Evolutionary conservation across 64 coral and sea anemone genomes (phyloP).

Genomic region (Dendrophyllia cribrosa): DNA sequence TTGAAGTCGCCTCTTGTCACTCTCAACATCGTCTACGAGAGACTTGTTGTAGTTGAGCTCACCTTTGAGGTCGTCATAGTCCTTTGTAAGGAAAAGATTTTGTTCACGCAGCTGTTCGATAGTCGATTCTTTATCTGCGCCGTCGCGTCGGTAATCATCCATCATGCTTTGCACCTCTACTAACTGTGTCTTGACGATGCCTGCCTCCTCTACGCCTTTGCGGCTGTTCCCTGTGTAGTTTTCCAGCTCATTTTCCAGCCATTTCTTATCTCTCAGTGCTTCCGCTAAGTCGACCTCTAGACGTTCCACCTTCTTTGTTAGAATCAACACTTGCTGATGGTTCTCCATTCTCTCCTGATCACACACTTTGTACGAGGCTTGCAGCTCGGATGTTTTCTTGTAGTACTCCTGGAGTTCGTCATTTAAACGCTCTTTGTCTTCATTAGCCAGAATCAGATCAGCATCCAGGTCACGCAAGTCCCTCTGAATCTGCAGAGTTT

Average conservation of each 20-base stretch:
- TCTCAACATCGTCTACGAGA: constrained; percentile 72
- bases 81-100: constrained; percentile 65
- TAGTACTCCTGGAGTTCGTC: constrained; percentile 78
- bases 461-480: constrained; percentile 71
- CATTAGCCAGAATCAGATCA: constrained; percentile 70
- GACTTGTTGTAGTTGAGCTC: constrained; percentile 56
- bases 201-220: constrained; percentile 67
- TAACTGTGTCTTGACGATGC: constrained; percentile 76
- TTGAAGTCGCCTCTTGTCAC: constrained; percentile 77
- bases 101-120: constrained; percentile 79
- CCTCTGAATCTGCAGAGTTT: constrained; percentile 73
- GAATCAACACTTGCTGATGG: constrained; percentile 66
- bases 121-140: constrained; percentile 74
- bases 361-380: constrained; percentile 75
- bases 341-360: constrained; percentile 79
- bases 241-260: constrained; percentile 64
- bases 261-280: constrained; percentile 44
- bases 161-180: constrained; percentile 83
- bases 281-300: constrained; percentile 75
- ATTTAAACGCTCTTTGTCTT: constrained; percentile 81
- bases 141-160: constrained; percentile 76
- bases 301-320: constrained; percentile 69
- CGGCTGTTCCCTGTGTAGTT: constrained; percentile 57
- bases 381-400: constrained; percentile 78
- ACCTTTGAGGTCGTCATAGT: constrained; percentile 61